Evolutionary conservation across 2,113 vertebrate species (phyloP), one percentile per base, ranked within the genome.

Genomic region (Cyphomyrus plagiostoma): DNA sequence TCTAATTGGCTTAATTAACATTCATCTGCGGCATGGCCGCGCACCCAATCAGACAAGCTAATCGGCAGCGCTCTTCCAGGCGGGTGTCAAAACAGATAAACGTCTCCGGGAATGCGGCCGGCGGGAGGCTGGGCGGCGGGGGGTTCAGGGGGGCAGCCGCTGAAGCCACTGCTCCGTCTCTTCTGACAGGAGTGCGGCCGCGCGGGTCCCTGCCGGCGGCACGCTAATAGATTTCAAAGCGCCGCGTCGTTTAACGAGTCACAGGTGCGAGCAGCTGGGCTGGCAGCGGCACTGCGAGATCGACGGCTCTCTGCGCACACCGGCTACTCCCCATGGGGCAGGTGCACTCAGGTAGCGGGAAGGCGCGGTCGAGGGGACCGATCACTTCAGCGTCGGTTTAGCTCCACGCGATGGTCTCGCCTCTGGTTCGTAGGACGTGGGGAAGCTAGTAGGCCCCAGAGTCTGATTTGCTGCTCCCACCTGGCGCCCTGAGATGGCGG

Each of bases 1-100:
- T 89, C 92, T 94, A 94, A 95, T 95, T 94, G 93, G 89, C 90
- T 93, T 91, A 91, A 95, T 95, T 94, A 95, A 91, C 92, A 92
- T 92, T 91, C 92, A 92, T 93, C 91, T 89, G 91, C 80, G 56
- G 89, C 15, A 8, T 11, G 42, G 89, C 77, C 56, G 39, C 46
- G 42, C 19, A 48, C 49, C 35, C 89, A 89, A 84, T 62, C 77
- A 89, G 89, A 89, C 50, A 84, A 82, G 70, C 74, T 58, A 89
- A 58, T 58, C 89, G 42, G 77, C 77, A 83, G 80, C 52, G 9
- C 21, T 45, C 45, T 89, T 48, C 35, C 50, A 35, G 88, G 83
- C 35, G 50, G 83, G 10, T 48, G 89, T 89, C 89, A 89, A 58
- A 62, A 84, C 39, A 85, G 80, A 89, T 89, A 84, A 89, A 85